Conservation (phyloP, 2,113 vertebrate species). For the Callithrix jacchus region DNA sequence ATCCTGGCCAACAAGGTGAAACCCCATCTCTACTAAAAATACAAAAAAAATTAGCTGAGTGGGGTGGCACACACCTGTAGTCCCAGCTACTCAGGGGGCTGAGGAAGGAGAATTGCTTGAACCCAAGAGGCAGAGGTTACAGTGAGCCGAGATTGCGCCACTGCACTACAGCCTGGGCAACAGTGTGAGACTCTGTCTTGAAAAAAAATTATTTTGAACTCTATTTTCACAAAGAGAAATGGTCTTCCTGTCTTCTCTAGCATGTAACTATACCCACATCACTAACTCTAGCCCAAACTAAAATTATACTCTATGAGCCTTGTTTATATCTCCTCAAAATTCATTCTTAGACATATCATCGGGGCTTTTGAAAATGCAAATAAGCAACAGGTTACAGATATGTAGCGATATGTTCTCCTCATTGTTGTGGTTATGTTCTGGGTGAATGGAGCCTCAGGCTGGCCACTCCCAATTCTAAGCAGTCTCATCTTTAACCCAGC, state of each 20-base stretch:
- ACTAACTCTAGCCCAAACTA: not conserved
- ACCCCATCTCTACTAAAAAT: too few relatives aligned
- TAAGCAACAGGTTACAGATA: not conserved
- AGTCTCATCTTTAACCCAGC: not conserved
- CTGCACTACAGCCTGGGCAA: too few relatives aligned
- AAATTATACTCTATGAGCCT: not conserved
- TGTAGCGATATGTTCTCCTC: not conserved
- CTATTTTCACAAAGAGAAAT: not conserved
- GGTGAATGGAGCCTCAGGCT: not conserved
- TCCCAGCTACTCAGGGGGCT: too few relatives aligned
- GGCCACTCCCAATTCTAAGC: not conserved
- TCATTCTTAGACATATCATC: not conserved
- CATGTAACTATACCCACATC: not conserved
- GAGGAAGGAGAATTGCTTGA: too few relatives aligned
- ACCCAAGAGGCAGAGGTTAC: too few relatives aligned
- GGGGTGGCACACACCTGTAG: too few relatives aligned
- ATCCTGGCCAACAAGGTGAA: too few relatives aligned
- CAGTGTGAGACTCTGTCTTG: too few relatives aligned
- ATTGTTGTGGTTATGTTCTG: too few relatives aligned
- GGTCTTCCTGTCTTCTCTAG: not conserved
- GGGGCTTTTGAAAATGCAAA: not conserved
- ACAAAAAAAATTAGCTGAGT: too few relatives aligned
- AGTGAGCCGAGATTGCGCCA: too few relatives aligned
- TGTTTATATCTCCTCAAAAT: not conserved
- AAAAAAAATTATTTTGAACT: not conserved